Percentiles rank a stretch among this genome's conserved stretches.
Conservation (phyloP, 2,888 invertebrate genomes). For the Helicoverpa assulta region DNA sequence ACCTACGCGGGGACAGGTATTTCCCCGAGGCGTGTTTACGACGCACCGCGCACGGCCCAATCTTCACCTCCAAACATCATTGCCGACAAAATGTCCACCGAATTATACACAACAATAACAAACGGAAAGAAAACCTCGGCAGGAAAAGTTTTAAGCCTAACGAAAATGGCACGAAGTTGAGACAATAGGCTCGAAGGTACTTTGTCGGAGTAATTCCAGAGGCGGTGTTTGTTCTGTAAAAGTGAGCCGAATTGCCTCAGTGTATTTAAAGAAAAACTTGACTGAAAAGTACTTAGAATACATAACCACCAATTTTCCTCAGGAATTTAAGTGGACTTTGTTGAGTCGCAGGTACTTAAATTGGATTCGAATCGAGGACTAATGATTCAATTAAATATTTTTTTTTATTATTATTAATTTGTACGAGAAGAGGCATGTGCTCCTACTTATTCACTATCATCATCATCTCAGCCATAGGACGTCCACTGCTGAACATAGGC, state of each 20-base stretch:
- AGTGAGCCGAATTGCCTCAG: slow-evolving; percentile 41
- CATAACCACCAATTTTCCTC: slow-evolving; percentile 39
- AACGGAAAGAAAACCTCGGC: slow-evolving; percentile 66
- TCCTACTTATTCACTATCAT: no score
- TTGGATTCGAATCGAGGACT: slow-evolving; percentile 7
- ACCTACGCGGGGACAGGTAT: slow-evolving; percentile 67
- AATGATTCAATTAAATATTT: neutral
- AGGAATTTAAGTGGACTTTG: slow-evolving; percentile 16
- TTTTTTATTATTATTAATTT: no score
- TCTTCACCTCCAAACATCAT: slow-evolving; percentile 73
- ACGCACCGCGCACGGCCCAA: slow-evolving; percentile 72
- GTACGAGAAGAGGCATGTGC: no score
- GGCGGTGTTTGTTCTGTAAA: slow-evolving; percentile 48
- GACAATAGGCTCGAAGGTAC: slow-evolving; percentile 60
- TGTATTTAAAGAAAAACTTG: slow-evolving; percentile 53
- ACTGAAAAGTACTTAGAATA: slow-evolving; percentile 42
- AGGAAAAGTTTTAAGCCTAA: slow-evolving; percentile 63
- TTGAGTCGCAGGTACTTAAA: neutral
- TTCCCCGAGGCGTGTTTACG: slow-evolving; percentile 84
- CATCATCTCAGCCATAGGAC: no score
- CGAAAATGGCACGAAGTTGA: slow-evolving; percentile 58
- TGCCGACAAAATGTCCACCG: slow-evolving; percentile 66
- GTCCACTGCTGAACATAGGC: no score
- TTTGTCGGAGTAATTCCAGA: slow-evolving; percentile 43
- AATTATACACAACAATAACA: slow-evolving; percentile 77